Evolutionary conservation across 2,113 vertebrate genomes (phyloP).

Genomic region (Rousettus leschenaultii): DNA sequence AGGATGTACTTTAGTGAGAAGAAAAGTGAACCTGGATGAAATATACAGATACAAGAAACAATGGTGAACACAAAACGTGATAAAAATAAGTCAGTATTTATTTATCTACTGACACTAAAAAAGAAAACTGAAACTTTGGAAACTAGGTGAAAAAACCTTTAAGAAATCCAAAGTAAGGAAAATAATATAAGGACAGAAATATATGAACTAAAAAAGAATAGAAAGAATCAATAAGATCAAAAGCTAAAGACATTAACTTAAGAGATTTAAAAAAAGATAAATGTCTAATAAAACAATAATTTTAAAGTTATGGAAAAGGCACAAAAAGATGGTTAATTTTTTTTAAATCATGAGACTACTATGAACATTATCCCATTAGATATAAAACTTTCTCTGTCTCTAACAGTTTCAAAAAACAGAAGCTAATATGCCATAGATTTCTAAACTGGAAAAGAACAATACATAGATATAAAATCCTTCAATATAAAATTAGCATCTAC

Average conservation of each 20-base stretch:
- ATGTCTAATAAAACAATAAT: background rate
- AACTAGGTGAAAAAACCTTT: background rate
- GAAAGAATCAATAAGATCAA: background rate
- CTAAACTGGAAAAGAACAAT: background rate
- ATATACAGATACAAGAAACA: background rate
- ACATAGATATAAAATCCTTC: background rate
- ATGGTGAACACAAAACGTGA: background rate
- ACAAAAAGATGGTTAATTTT: background rate
- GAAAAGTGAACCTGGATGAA: background rate
- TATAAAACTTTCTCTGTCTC: background rate
- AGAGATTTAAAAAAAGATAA: background rate
- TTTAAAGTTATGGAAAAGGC: background rate
- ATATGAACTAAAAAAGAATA: background rate
- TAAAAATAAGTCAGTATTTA: background rate
- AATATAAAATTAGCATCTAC: background rate
- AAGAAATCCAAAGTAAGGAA: background rate
- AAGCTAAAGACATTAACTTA: background rate
- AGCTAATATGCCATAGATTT: background rate
- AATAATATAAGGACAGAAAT: background rate
- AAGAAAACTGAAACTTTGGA: background rate
- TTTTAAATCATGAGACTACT: background rate
- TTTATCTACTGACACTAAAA: background rate
- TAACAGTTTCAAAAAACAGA: background rate
- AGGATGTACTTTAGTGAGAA: background rate
- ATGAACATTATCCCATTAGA: background rate